Evolutionary conservation across 2,797 vertebrate species (phyloP).

Genomic region (Calcarius lapponicus): DNA sequence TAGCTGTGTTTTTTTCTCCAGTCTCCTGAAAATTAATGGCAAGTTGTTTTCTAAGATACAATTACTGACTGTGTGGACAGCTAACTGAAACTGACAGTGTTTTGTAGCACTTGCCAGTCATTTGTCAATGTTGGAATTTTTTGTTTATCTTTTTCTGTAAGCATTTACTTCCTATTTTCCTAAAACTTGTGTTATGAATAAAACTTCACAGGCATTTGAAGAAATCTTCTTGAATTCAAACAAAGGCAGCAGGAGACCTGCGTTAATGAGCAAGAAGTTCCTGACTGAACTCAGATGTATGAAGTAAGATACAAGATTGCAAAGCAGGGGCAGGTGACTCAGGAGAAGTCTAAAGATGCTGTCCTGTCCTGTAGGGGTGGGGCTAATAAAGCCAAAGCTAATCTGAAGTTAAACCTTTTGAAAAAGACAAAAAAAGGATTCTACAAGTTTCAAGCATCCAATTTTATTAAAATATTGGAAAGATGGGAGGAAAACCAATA

Average conservation of each 20-base stretch:
- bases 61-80: neutral
- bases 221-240: neutral
- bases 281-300: neutral
- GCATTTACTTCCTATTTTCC: neutral
- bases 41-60: neutral
- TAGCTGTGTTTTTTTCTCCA: neutral
- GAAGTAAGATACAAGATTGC: neutral
- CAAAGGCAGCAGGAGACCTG: neutral
- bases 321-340: neutral
- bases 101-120: neutral
- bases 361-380: neutral
- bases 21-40: neutral
- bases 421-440: neutral
- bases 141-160: neutral
- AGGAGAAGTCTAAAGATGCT: neutral
- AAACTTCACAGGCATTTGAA: neutral
- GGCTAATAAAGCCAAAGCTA: neutral
- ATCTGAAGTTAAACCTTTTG: neutral
- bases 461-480: neutral
- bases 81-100: neutral
- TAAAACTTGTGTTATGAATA: neutral
- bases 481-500: fast-evolving
- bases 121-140: neutral
- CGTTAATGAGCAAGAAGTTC: neutral
- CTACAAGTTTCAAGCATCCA: neutral